phyloP scores from a whole-genome alignment of 2,888 invertebrate genomes.

The Pammene fasciana region DNA sequence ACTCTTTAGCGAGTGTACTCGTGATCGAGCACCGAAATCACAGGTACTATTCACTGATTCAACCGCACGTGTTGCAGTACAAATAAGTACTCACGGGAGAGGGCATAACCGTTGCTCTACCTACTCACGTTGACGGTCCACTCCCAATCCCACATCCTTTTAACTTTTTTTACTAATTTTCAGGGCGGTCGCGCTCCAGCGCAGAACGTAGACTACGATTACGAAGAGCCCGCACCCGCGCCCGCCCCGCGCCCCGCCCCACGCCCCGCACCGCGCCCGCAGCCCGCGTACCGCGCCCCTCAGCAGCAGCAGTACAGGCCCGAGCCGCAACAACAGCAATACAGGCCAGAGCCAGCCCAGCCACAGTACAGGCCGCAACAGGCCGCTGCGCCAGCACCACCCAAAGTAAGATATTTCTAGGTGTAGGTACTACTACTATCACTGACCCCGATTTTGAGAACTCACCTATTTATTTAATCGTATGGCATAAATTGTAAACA shows the following conservation, averaged over 20 bases:
- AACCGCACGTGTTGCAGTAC: too few species aligned
- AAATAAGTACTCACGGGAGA: constrained; percentile 93
- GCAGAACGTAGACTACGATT: constrained; percentile 66
- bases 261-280: constrained; percentile 53
- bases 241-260: constrained; percentile 54
- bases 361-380: constrained; percentile 52
- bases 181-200: constrained; percentile 59
- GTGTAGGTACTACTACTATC: too few species aligned
- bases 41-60: too few species aligned
- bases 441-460: too few species aligned
- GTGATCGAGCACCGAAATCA: constrained; percentile 58
- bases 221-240: constrained; percentile 62
- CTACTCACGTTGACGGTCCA: constrained; percentile 84
- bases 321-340: constrained; percentile 49
- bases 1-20: constrained; percentile 83
- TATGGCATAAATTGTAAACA: too few species aligned
- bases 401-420: constrained; percentile 54
- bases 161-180: not conserved
- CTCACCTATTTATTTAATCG: too few species aligned
- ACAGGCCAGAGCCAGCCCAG: constrained; percentile 52
- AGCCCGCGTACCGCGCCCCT: constrained; percentile 52
- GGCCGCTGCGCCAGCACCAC: constrained; percentile 63
- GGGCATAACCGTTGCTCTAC: constrained; percentile 90
- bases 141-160: constrained; percentile 54
- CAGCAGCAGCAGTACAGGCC: constrained; percentile 50